Evolutionary conservation across 2,113 vertebrate species (phyloP), one percentile per base, ranked within the genome.

Genomic region (Stigmatopora nigra): DNA sequence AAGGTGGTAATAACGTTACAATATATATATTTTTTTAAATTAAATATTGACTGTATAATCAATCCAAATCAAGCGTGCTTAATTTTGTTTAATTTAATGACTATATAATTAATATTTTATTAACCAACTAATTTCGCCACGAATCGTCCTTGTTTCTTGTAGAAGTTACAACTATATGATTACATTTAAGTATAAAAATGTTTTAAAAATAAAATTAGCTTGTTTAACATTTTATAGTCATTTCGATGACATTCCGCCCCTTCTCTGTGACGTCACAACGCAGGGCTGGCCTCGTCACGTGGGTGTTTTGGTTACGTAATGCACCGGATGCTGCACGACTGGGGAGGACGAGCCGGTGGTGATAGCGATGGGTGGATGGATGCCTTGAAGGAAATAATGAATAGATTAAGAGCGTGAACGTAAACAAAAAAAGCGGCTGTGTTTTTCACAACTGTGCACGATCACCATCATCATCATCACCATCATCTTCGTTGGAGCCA

Each of bases 221-320:
- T 12, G 45, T 46, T 46, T 13, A 46, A 46, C 10, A 12, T 52
- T 52, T 52, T 20, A 52, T 19, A 2, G 3, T 20, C 2, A 12
- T 25, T 55, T 14, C 2, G 7, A 5, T 25, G 4, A n/a, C 52
- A 55, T 55, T 55, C 11, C 2, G 5, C 22, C 5, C 12, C n/a
- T 5, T 45, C 20, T 49, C 68, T 5, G 70, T 81, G 77, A 56
- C 77, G 82, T 78, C 63, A 70, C 82, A 77, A 86, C 87, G 80
- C 63, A 57, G 68, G 57, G 46, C 69, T 67, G 55, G 65, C 51
- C 45, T 46, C 53, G 11, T 70, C 67, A 74, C 82, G 79, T 83
- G 70, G 25, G 4, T 47, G 44, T 47, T 56, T 31, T 56, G 20
- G 25, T 64, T 35, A 87, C 85, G 84, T 87, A 88, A 87, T 38